phyloP scores from a whole-genome alignment of 1,140 invertebrate genomes.

The Nebria ingens region DNA sequence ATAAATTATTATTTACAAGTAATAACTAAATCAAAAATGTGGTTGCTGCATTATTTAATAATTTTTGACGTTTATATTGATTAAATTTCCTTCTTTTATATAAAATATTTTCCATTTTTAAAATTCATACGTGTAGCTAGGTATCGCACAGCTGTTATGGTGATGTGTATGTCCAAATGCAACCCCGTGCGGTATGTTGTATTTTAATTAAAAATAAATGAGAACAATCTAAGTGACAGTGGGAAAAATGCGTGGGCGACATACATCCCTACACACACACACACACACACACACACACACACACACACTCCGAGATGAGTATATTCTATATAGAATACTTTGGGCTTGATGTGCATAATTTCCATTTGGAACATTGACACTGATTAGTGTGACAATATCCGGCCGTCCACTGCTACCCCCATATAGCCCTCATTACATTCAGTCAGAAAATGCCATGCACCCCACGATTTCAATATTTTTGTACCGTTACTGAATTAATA shows the following conservation, averaged over 20 bases:
- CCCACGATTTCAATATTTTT: not conserved
- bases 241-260: not conserved
- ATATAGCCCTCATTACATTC: no score
- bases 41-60: no score
- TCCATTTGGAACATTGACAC: not conserved
- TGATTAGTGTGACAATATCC: constrained; percentile 3
- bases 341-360: no score
- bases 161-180: not conserved
- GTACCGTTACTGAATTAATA: not conserved
- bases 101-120: no score
- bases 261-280: not conserved
- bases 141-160: not conserved
- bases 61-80: no score
- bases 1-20: no score
- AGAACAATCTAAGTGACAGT: constrained; percentile 2
- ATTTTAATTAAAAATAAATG: constrained; percentile 6
- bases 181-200: not conserved
- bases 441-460: not conserved
- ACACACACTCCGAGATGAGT: no score
- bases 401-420: not conserved
- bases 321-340: no score
- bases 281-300: no score
- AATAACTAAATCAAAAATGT: no score
- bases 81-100: no score
- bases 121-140: no score